Percentiles rank a stretch among this genome's conserved stretches.
Evolutionary conservation across 2,113 vertebrate species (phyloP).

Genomic region (Cacatua alba): DNA sequence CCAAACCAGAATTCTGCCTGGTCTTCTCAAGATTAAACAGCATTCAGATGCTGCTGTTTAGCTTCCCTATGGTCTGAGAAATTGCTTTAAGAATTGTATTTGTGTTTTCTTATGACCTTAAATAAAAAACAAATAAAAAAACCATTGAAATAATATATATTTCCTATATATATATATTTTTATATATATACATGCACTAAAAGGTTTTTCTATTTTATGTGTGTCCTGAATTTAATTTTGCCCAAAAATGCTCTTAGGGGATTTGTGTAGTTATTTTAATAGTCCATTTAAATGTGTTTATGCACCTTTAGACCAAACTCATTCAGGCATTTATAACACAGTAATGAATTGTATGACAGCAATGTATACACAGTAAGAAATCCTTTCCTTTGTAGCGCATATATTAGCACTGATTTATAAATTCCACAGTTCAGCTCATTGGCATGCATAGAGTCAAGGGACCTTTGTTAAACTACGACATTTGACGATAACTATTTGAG

Average conservation of each 20-base stretch:
- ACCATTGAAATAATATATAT: background rate
- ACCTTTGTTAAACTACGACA: slow-evolving; percentile 48
- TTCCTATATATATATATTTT: no score
- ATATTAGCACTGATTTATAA: slow-evolving; percentile 33
- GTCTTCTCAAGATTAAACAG: background rate
- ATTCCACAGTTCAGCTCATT: slow-evolving; percentile 41
- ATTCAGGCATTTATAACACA: slow-evolving; percentile 37
- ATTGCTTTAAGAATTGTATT: background rate
- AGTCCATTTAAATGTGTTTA: slow-evolving; percentile 40
- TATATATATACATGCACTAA: background rate
- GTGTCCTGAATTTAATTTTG: background rate
- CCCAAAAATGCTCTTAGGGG: background rate
- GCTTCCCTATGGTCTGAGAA: background rate
- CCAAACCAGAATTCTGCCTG: background rate
- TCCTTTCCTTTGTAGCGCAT: background rate
- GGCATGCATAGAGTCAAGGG: slow-evolving; percentile 23
- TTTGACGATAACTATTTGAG: background rate
- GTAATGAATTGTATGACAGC: slow-evolving; percentile 50
- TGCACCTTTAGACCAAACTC: slow-evolving; percentile 39
- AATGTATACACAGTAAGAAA: slow-evolving; percentile 30
- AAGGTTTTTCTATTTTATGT: background rate
- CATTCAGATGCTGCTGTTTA: background rate
- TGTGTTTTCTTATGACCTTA: background rate
- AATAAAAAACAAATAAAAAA: background rate
- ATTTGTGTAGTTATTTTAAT: slow-evolving; percentile 17